Evolutionary conservation across 2,888 invertebrate genomes (phyloP).

Genomic region (Gordius sp.): DNA sequence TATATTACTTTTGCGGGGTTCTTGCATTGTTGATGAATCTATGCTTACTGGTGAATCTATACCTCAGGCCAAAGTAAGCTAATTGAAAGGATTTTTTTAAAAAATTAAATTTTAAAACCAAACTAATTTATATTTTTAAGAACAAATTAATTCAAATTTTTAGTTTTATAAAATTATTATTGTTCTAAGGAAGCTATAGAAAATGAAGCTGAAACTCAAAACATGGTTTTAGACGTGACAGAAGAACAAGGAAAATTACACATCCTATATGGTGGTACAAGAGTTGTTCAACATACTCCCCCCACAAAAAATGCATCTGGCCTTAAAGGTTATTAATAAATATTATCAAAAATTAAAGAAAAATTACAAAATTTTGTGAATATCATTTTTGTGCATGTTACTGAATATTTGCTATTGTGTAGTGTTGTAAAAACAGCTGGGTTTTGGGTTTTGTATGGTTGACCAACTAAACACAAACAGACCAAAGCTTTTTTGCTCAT

Average conservation of each 20-base stretch:
- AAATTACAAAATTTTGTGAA: not conserved
- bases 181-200: constrained; percentile 53
- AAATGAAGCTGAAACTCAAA: constrained; percentile 34
- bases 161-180: constrained; percentile 12
- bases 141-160: constrained; percentile 13
- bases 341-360: not conserved
- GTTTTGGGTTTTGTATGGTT: too few species aligned
- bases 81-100: not conserved
- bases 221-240: constrained; percentile 40
- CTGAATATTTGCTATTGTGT: too few species aligned
- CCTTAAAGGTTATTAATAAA: not conserved
- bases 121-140: not conserved
- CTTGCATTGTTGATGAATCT: constrained; percentile 92
- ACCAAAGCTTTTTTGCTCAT: too few species aligned
- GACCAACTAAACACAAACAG: too few species aligned
- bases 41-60: constrained; percentile 96
- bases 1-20: constrained; percentile 62
- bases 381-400: too few species aligned
- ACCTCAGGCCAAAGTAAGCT: constrained; percentile 64
- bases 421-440: too few species aligned
- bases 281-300: constrained; percentile 84
- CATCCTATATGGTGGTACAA: constrained; percentile 79
- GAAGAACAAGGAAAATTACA: constrained; percentile 71
- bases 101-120: not conserved
- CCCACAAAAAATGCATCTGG: constrained; percentile 54